Conservation (phyloP, 1,140 invertebrate species). For the Neodiprion pinetum region DNA sequence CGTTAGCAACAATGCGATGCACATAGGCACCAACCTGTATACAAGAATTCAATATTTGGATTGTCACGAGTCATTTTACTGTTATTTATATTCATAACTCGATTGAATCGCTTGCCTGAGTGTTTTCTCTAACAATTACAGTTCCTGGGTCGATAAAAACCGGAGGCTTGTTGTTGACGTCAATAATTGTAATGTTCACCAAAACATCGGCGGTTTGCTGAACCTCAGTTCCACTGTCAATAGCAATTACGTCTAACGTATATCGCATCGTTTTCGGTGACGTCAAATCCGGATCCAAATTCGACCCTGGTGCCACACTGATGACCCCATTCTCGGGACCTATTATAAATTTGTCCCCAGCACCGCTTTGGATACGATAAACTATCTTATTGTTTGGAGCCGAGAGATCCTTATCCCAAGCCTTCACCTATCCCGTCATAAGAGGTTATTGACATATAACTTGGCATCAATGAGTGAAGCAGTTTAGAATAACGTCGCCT, state of each 20-base stretch:
- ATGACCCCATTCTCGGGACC: conserved; percentile 83
- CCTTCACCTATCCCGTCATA: conserved; percentile 68
- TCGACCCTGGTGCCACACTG: conserved; percentile 84
- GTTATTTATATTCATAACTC: conserved; percentile 11
- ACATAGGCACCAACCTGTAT: conserved; percentile 74
- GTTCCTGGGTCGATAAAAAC: conserved; percentile 73
- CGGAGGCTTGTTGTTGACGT: conserved; percentile 92
- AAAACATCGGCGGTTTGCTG: conserved; percentile 75
- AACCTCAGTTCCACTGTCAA: conserved; percentile 87
- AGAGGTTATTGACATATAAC: neutral
- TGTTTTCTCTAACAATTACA: conserved; percentile 78
- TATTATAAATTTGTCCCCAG: conserved; percentile 91
- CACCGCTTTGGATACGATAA: conserved; percentile 87
- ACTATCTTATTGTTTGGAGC: conserved; percentile 85
- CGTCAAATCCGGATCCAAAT: conserved; percentile 88
- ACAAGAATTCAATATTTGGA: conserved; percentile 18
- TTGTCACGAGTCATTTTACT: conserved; percentile 12
- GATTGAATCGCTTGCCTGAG: conserved; percentile 62
- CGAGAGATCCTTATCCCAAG: conserved; percentile 85
- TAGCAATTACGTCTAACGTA: conserved; percentile 74
- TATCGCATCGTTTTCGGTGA: conserved; percentile 75
- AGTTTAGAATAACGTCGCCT: conserved; percentile 17
- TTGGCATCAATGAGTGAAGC: conserved; percentile 3
- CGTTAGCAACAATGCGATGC: conserved; percentile 74
- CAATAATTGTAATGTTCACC: conserved; percentile 85